Base-by-base conservation (phyloP, 2,797 vertebrate species). In the Cynopterus sphinx region DNA sequence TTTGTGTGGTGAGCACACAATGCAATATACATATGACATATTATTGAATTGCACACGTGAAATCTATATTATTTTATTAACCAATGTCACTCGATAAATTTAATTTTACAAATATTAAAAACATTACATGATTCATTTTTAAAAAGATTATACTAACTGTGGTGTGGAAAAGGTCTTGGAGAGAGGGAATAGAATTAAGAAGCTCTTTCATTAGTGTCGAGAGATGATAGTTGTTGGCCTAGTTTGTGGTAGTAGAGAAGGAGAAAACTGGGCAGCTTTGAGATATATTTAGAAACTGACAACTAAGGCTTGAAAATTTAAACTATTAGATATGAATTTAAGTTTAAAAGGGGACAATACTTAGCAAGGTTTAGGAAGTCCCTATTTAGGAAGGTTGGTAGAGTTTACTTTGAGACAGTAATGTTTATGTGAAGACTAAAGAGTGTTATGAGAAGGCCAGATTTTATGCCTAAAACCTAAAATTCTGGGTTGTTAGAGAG, bases 321-420 rank as follows among this genome's bases (percentile, higher is more conserved):
- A 59, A 87, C 17, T 86, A 65, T 53, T 77, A 89, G 26, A 79
- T 74, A 85, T 53, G 9, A 82, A 90, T 57, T 93, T 93, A 82
- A 91, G 26, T 91, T 84, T 39, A 63, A 89, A 75, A 74, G 41
- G 22, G 26, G 2, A 12, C 49, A 67, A 63, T 53, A 67, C 26
- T 46, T 65, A 39, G 7, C 55, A 78, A 94, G 21, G 55, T 63
- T 91, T 55, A 88, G 26, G 36, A 71, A 78, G 39, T 85, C 28
- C 21, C 33, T 86, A 68, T 73, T 96, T 92, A 93, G 78, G 87
- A 95, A 96, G 15, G 31, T 33, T 91, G 28, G 10, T 41, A 71
- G 39, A 59, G 2, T 81, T 63, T 95, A 73, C 77, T 91, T 68
- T 84, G 33, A 74, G 31, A 88, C 28, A 36, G 53, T 87, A 55